phyloP scores from a whole-genome alignment of 2,113 vertebrate species.

The Alouatta palliata region DNA sequence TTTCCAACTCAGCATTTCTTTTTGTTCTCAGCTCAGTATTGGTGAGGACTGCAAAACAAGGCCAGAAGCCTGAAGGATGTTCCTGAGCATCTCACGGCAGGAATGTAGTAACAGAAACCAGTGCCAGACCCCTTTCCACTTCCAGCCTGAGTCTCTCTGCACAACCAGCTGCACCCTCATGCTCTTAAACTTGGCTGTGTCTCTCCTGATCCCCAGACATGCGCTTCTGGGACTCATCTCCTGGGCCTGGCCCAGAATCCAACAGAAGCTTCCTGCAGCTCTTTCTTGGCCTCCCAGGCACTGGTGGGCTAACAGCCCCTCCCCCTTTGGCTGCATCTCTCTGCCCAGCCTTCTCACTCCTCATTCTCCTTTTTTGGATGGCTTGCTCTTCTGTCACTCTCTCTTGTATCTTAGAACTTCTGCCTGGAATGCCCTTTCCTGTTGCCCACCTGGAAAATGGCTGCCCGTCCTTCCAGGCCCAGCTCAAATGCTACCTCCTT shows the following conservation, averaged over 20 bases:
- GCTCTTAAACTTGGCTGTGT: neutral
- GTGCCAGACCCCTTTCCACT: accelerated
- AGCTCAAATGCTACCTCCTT: slow-evolving; percentile 34
- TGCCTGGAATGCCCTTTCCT: neutral
- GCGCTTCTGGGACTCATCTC: neutral
- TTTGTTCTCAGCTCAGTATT: neutral
- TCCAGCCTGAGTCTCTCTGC: neutral
- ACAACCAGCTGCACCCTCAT: accelerated
- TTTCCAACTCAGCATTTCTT: neutral
- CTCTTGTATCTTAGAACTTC: neutral
- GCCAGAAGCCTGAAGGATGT: neutral
- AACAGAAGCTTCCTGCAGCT: neutral
- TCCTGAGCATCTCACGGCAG: neutral
- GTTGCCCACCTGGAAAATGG: neutral
- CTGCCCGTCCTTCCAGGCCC: neutral
- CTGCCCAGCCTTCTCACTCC: neutral
- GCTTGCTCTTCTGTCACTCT: neutral
- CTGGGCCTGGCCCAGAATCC: no score
- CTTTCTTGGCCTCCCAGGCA: neutral
- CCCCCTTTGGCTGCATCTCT: neutral
- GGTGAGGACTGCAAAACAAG: no score
- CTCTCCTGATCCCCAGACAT: neutral
- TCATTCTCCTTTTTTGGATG: accelerated
- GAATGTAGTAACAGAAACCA: no score
- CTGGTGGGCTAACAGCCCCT: neutral